These are phyloP conservation scores for Catalaphyllia jardinei DNA, from an alignment of 64 coral and sea anemone genomes.

Conservation along the genomic window DNA sequence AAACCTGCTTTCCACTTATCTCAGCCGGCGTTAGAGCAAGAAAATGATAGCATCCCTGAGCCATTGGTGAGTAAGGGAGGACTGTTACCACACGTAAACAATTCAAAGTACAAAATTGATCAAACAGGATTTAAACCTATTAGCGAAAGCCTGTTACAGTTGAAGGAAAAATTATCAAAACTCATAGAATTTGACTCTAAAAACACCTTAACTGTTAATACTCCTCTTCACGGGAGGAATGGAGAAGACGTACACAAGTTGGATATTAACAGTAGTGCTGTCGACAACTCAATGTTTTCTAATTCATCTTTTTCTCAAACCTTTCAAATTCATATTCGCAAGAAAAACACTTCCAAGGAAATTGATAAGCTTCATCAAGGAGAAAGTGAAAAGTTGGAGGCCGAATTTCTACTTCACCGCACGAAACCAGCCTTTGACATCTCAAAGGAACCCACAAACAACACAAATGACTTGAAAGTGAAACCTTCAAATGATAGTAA, in stretches of 20 bases:
- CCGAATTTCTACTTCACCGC: neutral
- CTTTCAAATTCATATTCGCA: neutral
- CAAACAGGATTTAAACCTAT: neutral
- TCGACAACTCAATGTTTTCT: neutral
- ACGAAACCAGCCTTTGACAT: neutral
- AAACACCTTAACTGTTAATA: neutral
- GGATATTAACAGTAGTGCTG: neutral
- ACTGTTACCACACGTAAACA: neutral
- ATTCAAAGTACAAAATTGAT: neutral
- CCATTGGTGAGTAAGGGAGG: neutral
- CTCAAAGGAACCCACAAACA: neutral
- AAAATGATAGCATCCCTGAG: neutral
- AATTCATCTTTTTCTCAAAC: neutral
- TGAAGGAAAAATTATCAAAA: slow-evolving; percentile 30
- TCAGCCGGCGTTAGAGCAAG: neutral
- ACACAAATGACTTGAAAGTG: neutral
- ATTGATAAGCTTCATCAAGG: neutral
- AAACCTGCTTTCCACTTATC: neutral
- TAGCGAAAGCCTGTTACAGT: neutral
- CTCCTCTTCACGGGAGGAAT: neutral
- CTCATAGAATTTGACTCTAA: neutral
- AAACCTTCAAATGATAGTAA: neutral
- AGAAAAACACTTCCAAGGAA: neutral
- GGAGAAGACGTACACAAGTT: neutral
- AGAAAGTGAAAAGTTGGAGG: neutral